A percentile compares a stretch with the other conserved stretches of the same genome.
Evolutionary conservation across 2,113 vertebrate species (phyloP).

Genomic region (Lonchura striata): DNA sequence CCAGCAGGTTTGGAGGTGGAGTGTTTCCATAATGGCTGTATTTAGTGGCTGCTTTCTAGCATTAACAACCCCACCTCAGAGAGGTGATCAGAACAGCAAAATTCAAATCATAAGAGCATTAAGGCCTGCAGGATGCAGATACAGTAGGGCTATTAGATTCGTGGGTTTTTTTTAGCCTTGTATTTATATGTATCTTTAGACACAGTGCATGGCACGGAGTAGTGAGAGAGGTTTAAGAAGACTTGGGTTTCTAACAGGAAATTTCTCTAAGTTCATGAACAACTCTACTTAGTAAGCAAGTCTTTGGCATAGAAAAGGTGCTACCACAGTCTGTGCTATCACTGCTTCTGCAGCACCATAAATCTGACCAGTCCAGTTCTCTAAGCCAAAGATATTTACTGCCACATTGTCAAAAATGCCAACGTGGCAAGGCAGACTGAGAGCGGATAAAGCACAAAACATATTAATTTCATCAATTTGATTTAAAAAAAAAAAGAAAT

Average conservation of each 20-base stretch:
- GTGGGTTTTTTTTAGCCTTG: background rate
- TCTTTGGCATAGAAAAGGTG: background rate
- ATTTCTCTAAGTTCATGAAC: background rate
- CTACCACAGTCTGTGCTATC: background rate
- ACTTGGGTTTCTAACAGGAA: background rate
- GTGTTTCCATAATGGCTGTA: background rate
- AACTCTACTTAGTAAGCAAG: background rate
- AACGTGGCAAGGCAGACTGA: background rate
- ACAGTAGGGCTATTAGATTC: fast-evolving
- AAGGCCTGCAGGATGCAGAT: background rate
- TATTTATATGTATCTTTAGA: background rate
- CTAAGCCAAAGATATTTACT: background rate
- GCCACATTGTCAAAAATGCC: background rate
- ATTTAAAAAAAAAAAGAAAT: no score
- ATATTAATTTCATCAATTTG: background rate
- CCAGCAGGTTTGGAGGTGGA: background rate
- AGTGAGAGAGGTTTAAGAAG: background rate
- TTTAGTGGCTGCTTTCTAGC: background rate
- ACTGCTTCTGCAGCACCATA: background rate
- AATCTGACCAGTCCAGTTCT: background rate
- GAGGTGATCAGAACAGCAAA: background rate
- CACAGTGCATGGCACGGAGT: background rate
- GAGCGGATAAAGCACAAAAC: background rate
- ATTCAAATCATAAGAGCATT: background rate
- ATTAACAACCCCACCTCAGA: background rate